Percentiles rank a stretch among this genome's conserved stretches.
phyloP scores from a whole-genome alignment of 2,113 vertebrate genomes.

The Sapajus apella region DNA sequence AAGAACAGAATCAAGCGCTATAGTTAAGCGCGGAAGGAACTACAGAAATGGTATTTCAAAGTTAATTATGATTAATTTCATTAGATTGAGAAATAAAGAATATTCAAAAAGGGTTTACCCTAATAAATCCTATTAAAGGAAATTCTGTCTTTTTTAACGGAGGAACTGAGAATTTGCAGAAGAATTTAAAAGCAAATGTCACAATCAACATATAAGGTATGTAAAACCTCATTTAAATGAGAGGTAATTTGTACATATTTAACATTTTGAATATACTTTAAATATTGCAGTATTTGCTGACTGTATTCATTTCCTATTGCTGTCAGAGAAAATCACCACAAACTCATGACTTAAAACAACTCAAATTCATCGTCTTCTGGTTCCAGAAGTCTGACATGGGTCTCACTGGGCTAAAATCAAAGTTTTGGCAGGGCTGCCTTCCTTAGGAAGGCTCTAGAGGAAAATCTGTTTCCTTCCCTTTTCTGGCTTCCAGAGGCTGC shows the following conservation, averaged over 20 bases:
- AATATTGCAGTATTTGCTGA: neutral
- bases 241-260: neutral
- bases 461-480: neutral
- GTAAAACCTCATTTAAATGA: neutral
- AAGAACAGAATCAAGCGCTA: neutral
- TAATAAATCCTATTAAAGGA: neutral
- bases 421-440: neutral
- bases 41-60: neutral
- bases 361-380: neutral
- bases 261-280: neutral
- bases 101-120: neutral
- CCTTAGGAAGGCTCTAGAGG: neutral
- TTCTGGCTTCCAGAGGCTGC: neutral
- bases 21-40: neutral
- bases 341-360: neutral
- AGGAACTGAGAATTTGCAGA: neutral
- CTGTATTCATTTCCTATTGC: neutral
- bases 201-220: neutral
- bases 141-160: neutral
- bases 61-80: neutral
- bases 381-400: neutral
- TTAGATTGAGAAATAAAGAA: neutral
- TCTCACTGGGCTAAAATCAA: neutral
- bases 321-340: neutral
- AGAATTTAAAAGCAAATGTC: constrained; percentile 6